phyloP scores from a whole-genome alignment of 1,140 invertebrate species.

The Drosophila sucinea region DNA sequence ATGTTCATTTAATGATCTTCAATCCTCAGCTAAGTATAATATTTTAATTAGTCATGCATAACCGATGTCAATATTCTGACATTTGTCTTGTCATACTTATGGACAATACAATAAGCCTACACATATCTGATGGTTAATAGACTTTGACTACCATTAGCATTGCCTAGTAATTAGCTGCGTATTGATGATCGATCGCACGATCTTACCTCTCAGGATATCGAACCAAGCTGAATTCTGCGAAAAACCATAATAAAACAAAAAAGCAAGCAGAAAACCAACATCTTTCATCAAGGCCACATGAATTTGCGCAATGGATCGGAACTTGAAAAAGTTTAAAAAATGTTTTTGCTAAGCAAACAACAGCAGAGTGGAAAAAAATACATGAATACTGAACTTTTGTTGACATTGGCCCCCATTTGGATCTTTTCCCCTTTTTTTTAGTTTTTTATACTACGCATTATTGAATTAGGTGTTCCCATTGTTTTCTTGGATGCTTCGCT shows the following conservation, averaged over 20 bases:
- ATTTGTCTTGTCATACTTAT: not conserved
- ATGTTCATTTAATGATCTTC: conserved; percentile 5
- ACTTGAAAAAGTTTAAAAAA: not conserved
- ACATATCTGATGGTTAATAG: not conserved
- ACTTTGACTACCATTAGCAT: not conserved
- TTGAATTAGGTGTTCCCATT: conserved; percentile 11
- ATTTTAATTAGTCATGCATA: not conserved
- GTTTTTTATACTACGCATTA: conserved; percentile 3
- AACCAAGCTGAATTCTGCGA: not conserved
- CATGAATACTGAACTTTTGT: conserved; percentile 1
- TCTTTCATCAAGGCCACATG: not conserved
- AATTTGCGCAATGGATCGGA: conserved; percentile 4
- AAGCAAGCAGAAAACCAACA: not conserved
- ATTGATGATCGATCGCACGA: not conserved
- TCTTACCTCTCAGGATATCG: not conserved
- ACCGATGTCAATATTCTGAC: not conserved
- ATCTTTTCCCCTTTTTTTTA: not conserved
- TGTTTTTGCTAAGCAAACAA: conserved; percentile 9
- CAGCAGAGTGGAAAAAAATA: not conserved
- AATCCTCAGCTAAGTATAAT: not conserved
- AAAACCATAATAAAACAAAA: not conserved
- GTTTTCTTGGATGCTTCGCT: not conserved
- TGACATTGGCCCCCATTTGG: conserved; percentile 10
- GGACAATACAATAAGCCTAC: not conserved
- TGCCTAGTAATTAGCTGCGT: not conserved